phyloP scores from a whole-genome alignment of 2,113 vertebrate genomes.

The Muscicapa adusta region DNA sequence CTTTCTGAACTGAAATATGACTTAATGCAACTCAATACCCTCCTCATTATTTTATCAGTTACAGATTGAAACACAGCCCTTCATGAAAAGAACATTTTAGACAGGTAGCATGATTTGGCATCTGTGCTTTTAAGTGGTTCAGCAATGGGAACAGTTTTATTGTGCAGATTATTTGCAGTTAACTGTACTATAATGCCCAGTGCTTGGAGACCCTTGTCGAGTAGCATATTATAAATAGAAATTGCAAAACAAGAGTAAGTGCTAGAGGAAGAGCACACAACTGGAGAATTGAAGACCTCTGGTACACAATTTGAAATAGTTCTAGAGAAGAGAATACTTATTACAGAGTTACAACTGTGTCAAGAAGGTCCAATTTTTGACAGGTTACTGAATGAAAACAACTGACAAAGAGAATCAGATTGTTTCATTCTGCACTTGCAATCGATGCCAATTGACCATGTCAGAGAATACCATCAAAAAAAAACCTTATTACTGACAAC shows the following conservation, averaged over 20 bases:
- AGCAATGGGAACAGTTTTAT: not conserved
- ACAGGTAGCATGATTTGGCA: not conserved
- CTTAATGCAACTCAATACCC: not conserved
- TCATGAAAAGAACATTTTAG: not conserved
- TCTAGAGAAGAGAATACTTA: not conserved
- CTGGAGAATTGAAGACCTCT: not conserved
- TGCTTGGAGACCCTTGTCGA: not conserved
- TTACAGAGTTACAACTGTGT: not conserved
- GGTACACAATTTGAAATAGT: not conserved
- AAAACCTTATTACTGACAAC: not conserved
- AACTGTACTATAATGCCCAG: not conserved
- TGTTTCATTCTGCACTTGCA: not conserved
- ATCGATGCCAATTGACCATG: not conserved
- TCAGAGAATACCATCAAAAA: not conserved
- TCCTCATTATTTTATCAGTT: not conserved
- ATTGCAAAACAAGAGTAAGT: not conserved
- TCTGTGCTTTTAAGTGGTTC: not conserved
- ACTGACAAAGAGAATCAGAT: not conserved
- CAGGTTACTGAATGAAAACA: not conserved
- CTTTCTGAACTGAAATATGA: not conserved
- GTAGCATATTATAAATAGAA: not conserved
- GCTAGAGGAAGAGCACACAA: not conserved
- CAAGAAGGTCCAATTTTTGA: conserved; percentile 16
- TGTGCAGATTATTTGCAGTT: not conserved
- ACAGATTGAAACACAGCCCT: not conserved